Evolutionary conservation across 2,888 invertebrate genomes (phyloP).

Genomic region (Dilophus febrilis): DNA sequence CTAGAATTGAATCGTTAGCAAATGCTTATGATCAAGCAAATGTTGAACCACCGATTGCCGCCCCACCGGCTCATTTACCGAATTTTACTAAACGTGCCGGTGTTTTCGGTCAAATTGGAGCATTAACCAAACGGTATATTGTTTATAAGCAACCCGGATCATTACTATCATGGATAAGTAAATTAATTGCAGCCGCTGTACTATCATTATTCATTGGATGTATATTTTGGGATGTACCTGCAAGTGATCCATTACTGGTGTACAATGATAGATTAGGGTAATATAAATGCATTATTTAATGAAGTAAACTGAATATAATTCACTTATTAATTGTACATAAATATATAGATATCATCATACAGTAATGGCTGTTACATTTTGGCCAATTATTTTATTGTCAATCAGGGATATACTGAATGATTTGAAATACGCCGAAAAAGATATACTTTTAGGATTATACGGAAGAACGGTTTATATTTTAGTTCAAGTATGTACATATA

Average conservation of each 20-base stretch:
- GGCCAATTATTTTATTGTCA: constrained; percentile 56
- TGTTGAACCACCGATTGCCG: constrained; percentile 34
- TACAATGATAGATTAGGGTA: constrained; percentile 62
- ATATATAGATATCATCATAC: constrained; percentile 53
- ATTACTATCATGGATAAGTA: constrained; percentile 57
- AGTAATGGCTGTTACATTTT: constrained; percentile 56
- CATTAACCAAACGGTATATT: constrained; percentile 35
- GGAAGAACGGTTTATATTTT: constrained; percentile 60
- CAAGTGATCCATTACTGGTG: constrained; percentile 52
- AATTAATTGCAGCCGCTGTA: constrained; percentile 61
- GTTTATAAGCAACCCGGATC: constrained; percentile 77
- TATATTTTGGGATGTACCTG: constrained; percentile 77
- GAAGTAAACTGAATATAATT: too few species aligned
- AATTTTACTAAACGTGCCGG: constrained; percentile 47
- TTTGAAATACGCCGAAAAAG: constrained; percentile 53
- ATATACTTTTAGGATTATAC: constrained; percentile 65
- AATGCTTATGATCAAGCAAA: constrained; percentile 39
- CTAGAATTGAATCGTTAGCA: constrained; percentile 77
- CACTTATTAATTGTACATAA: neutral
- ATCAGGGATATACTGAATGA: constrained; percentile 30
- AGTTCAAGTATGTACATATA: constrained; percentile 43
- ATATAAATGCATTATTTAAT: too few species aligned
- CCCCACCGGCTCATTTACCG: constrained; percentile 62
- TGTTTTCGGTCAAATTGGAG: constrained; percentile 50
- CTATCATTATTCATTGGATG: constrained; percentile 72